Conservation (phyloP, 1,140 invertebrate genomes). For the Tetramorium parvispinum region DNA sequence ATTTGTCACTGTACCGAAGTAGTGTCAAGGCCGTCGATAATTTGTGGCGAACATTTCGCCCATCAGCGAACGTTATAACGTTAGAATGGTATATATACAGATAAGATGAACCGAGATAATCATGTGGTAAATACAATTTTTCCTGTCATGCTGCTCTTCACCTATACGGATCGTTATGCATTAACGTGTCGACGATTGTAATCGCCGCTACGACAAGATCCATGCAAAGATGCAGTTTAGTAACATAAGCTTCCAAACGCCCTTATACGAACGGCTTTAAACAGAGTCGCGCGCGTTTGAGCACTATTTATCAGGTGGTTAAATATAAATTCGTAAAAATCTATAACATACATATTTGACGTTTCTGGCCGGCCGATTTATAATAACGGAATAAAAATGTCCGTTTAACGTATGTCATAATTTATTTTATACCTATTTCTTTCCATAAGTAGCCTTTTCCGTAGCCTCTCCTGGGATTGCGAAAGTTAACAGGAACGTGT, state of each 20-base stretch:
- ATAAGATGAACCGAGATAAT: conserved; percentile 47
- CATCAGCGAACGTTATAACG: conserved; percentile 3
- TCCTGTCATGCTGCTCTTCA: conserved; percentile 14
- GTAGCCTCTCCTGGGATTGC: not conserved
- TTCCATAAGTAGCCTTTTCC: not conserved
- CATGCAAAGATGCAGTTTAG: conserved; percentile 54
- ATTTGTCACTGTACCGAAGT: conserved; percentile 19
- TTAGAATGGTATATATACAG: not conserved
- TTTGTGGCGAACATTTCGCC: conserved; percentile 15
- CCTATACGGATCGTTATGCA: conserved; percentile 17
- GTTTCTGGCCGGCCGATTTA: too few relatives aligned
- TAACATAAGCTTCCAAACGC: conserved; percentile 22
- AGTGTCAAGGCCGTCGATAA: conserved; percentile 30
- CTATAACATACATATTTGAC: not conserved
- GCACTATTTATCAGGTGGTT: not conserved
- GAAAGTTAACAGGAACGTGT: conserved; percentile 3
- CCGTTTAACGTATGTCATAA: not conserved
- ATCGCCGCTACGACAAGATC: conserved; percentile 60
- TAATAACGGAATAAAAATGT: not conserved
- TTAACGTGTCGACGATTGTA: conserved; percentile 50
- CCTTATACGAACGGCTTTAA: not conserved
- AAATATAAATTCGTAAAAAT: not conserved
- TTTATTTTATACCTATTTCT: too few relatives aligned
- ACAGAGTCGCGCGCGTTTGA: not conserved
- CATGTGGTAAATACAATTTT: conserved; percentile 47